Conservation (phyloP, 2,888 invertebrate genomes). For the Lagria hirta region DNA sequence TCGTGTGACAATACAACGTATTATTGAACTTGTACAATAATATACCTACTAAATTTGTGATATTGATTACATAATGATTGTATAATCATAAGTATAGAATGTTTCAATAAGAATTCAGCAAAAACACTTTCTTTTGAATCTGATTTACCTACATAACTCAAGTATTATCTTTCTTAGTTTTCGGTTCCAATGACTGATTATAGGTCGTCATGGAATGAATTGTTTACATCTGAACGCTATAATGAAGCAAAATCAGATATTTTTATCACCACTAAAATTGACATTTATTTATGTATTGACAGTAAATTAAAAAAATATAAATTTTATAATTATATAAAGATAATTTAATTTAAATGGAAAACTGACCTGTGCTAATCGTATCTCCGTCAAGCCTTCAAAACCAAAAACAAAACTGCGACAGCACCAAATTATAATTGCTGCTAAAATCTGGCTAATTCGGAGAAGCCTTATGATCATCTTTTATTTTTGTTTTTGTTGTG, state of each 20-base stretch:
- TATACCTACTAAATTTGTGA: neutral
- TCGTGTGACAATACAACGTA: too few species aligned
- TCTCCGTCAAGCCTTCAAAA: constrained; percentile 31
- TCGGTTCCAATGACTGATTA: constrained; percentile 40
- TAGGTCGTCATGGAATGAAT: constrained; percentile 44
- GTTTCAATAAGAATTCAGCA: neutral
- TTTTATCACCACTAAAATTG: constrained; percentile 14
- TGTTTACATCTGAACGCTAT: constrained; percentile 42
- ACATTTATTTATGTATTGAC: neutral
- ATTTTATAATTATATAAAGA: constrained; percentile 8
- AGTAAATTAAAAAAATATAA: constrained; percentile 5
- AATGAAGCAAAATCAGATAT: constrained; percentile 26
- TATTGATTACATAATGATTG: neutral
- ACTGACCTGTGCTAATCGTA: constrained; percentile 42
- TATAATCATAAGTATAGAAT: neutral
- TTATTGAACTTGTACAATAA: neutral
- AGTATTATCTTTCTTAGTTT: constrained; percentile 33
- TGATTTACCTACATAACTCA: constrained; percentile 16
- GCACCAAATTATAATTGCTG: constrained; percentile 23
- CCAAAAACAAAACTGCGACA: constrained; percentile 23
- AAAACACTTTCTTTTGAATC: constrained; percentile 11
- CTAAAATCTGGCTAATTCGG: too few species aligned
- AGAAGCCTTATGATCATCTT: constrained; percentile 11
- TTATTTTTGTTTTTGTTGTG: constrained; percentile 3
- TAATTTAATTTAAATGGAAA: constrained; percentile 11